Conservation (phyloP, 23 tunicate species). For the Phallusia fumigata region DNA sequence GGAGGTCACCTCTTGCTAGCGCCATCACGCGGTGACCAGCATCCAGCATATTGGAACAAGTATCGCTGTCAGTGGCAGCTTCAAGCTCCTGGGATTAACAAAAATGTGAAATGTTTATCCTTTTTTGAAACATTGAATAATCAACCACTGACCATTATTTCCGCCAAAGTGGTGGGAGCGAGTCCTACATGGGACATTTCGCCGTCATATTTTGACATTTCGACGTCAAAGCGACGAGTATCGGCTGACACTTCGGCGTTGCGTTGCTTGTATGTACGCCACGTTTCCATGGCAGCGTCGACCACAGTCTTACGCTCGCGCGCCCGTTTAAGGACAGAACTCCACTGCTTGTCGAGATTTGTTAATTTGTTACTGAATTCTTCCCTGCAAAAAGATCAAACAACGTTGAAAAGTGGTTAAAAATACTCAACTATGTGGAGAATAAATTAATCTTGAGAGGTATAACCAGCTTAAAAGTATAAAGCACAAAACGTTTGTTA, state of each 20-base stretch:
- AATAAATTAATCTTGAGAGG: too few species aligned
- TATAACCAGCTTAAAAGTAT: too few species aligned
- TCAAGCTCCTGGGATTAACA: neutral
- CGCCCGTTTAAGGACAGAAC: conserved; percentile 30
- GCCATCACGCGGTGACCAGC: conserved; percentile 52
- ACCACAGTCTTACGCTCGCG: conserved; percentile 35
- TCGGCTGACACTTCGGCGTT: neutral
- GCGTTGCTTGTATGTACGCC: conserved; percentile 36
- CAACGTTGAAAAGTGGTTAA: too few species aligned
- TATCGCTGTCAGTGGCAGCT: conserved; percentile 19
- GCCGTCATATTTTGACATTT: neutral
- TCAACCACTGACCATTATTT: neutral
- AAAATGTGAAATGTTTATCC: neutral
- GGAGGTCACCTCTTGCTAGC: conserved; percentile 24
- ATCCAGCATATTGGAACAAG: conserved; percentile 35
- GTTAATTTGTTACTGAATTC: conserved; percentile 38
- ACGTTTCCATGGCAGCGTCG: conserved; percentile 24
- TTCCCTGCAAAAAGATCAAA: conserved; percentile 14
- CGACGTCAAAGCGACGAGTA: neutral
- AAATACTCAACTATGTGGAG: too few species aligned
- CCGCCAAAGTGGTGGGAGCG: neutral
- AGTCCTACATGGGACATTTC: neutral
- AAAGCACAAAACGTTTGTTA: too few species aligned
- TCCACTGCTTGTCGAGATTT: conserved; percentile 49
- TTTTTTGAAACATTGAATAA: neutral